Percentiles rank a stretch among this genome's conserved stretches.
phyloP scores from a whole-genome alignment of 2,797 vertebrate species.

The Lagocephalus sceleratus region DNA sequence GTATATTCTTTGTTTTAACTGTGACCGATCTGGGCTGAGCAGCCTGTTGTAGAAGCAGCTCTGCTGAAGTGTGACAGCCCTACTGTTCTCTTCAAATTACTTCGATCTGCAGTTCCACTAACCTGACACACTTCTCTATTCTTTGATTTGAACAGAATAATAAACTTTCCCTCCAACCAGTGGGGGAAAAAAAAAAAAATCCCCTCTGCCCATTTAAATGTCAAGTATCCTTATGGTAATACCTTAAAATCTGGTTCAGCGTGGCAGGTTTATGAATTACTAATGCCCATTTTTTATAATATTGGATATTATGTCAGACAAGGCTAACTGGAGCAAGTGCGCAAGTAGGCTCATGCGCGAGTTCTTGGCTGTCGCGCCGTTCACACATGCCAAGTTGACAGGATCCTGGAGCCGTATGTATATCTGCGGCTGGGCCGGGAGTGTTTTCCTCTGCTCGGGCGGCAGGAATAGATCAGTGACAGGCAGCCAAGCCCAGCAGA shows the following conservation, averaged over 20 bases:
- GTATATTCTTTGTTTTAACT: slow-evolving; percentile 40
- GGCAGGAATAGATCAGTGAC: slow-evolving; percentile 70
- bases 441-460: slow-evolving; percentile 60
- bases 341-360: slow-evolving; percentile 17
- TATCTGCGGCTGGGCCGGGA: slow-evolving; percentile 54
- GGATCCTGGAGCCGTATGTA: slow-evolving; percentile 34
- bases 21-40: slow-evolving; percentile 32
- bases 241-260: slow-evolving; percentile 17
- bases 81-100: slow-evolving; percentile 30
- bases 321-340: slow-evolving; percentile 17
- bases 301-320: slow-evolving; percentile 42
- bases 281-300: slow-evolving; percentile 26
- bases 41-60: slow-evolving; percentile 22
- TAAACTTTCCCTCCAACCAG: slow-evolving; percentile 44
- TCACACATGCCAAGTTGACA: slow-evolving; percentile 43
- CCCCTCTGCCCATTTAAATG: slow-evolving; percentile 31
- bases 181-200: slow-evolving; percentile 21
- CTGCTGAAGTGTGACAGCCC: slow-evolving; percentile 40
- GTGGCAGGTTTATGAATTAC: slow-evolving; percentile 39
- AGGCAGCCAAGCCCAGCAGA: slow-evolving; percentile 60
- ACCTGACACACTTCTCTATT: slow-evolving; percentile 33
- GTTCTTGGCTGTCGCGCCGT: slow-evolving; percentile 40
- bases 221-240: slow-evolving; percentile 43
- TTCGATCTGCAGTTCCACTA: slow-evolving; percentile 43
- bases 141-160: slow-evolving; percentile 49